Conservation (phyloP, 2,888 invertebrate species). For the Monopis laevigella region DNA sequence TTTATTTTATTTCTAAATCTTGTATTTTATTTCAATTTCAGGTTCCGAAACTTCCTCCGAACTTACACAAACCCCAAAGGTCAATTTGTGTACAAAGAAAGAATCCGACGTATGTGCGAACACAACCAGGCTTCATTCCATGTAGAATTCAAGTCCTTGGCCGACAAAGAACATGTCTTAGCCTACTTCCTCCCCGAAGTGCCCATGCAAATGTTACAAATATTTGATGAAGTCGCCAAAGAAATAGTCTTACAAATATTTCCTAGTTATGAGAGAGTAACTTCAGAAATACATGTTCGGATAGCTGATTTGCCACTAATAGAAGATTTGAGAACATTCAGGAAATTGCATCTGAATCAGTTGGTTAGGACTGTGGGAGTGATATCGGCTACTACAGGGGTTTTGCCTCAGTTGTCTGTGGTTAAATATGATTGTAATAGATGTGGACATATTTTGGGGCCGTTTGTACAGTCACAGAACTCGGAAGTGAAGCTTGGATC, state of each 20-base stretch:
- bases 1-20: too few species aligned
- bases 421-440: slow-evolving; percentile 98
- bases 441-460: slow-evolving; percentile 95
- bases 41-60: slow-evolving; percentile 90
- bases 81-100: slow-evolving; percentile 89
- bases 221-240: slow-evolving; percentile 95
- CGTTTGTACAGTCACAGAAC: slow-evolving; percentile 93
- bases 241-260: slow-evolving; percentile 93
- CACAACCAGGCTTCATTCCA: slow-evolving; percentile 89
- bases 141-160: slow-evolving; percentile 92
- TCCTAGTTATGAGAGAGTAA: slow-evolving; percentile 95
- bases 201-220: slow-evolving; percentile 95
- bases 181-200: slow-evolving; percentile 98
- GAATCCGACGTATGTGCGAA: slow-evolving; percentile 95
- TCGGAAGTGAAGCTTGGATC: slow-evolving; percentile 95
- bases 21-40: too few species aligned
- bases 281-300: slow-evolving; percentile 92
- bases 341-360: slow-evolving; percentile 91
- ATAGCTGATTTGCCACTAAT: slow-evolving; percentile 95
- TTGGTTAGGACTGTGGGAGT: slow-evolving; percentile 89
- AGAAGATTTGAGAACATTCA: slow-evolving; percentile 93
- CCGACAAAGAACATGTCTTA: slow-evolving; percentile 89
- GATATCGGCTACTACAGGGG: slow-evolving; percentile 94
- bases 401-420: slow-evolving; percentile 93
- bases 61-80: slow-evolving; percentile 89